Conservation (phyloP, 2,888 invertebrate genomes). For the Drosophila fungiperda region DNA sequence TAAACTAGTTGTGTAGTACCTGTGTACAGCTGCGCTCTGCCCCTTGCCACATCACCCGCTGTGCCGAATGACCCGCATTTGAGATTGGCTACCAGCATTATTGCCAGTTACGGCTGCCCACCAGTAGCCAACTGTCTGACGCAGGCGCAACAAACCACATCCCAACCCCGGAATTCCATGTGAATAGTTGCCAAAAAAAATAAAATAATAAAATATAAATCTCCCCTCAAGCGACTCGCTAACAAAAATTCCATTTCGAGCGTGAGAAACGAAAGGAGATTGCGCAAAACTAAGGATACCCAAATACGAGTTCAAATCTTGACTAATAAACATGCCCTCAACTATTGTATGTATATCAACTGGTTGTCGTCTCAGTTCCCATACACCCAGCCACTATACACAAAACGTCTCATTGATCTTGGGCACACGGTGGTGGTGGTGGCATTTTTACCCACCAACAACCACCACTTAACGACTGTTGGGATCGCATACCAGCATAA, state of each 20-base stretch:
- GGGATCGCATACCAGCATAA: slow-evolving; percentile 68
- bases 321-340: slow-evolving; percentile 3
- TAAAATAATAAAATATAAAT: not conserved
- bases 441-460: slow-evolving; percentile 48
- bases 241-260: slow-evolving; percentile 23
- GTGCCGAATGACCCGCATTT: slow-evolving; percentile 44
- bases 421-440: slow-evolving; percentile 53
- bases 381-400: slow-evolving; percentile 28
- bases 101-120: slow-evolving; percentile 27
- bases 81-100: slow-evolving; percentile 66
- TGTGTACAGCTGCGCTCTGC: slow-evolving; percentile 26
- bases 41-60: not conserved
- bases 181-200: slow-evolving; percentile 35
- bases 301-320: slow-evolving; percentile 3
- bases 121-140: slow-evolving; percentile 63
- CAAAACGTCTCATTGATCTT: slow-evolving; percentile 38
- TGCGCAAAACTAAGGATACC: slow-evolving; percentile 19
- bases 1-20: slow-evolving; percentile 7
- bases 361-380: slow-evolving; percentile 58
- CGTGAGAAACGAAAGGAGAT: slow-evolving; percentile 58
- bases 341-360: slow-evolving; percentile 59
- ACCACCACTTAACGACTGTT: slow-evolving; percentile 40
- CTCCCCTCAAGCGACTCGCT: slow-evolving; percentile 23
- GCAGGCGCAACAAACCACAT: slow-evolving; percentile 18
- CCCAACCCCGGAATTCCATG: slow-evolving; percentile 29